Base-by-base conservation (phyloP, 2,797 vertebrate genomes). In the Fistularia commersonii region DNA sequence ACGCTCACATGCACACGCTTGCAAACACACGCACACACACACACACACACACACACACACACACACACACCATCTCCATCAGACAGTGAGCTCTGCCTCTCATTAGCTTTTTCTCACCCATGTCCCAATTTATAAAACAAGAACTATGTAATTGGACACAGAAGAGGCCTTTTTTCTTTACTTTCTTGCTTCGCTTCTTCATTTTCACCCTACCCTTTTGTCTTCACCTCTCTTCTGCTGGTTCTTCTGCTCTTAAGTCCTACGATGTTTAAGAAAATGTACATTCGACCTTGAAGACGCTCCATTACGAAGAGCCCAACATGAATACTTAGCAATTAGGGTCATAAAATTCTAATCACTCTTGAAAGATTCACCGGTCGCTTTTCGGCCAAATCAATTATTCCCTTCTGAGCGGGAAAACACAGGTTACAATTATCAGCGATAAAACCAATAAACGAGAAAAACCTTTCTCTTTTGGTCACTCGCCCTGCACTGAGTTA, bases 51-150 rank as follows among this genome's bases (percentile, higher is more conserved):
- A 34, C 47, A 48, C 45, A n/a, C n/a, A n/a, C n/a, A n/a, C n/a
- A n/a, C n/a, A n/a, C n/a, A n/a, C n/a, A n/a, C n/a, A n/a, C n/a
- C 23, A 36, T 44, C 60, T 54, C 49, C 23, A 11, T 51, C 54
- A 54, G 44, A 55, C 68, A 46, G 33, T 41, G 44, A 37, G 41
- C 51, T 66, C 64, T 62, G 51, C 51, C 53, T 71, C 64, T 75
- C 62, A 64, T 72, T 62, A 74, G 57, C 55, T 45, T 69, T 53
- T 65, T n/a, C 63, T 75, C 66, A 71, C 61, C 72, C 61, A 32
- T 66, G 72, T 80, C 66, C 69, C 72, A 73, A 76, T 81, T 75
- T 80, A 65, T 81, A 58, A 66, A 77, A 79, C 54, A 72, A 45
- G 72, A 64, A 51, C 43, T 7, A 57, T 57, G 65, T 79, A 79